These are phyloP conservation scores for Enteromius paludinosus DNA, from an alignment of 2,797 vertebrate genomes.

Conservation along the genomic window DNA sequence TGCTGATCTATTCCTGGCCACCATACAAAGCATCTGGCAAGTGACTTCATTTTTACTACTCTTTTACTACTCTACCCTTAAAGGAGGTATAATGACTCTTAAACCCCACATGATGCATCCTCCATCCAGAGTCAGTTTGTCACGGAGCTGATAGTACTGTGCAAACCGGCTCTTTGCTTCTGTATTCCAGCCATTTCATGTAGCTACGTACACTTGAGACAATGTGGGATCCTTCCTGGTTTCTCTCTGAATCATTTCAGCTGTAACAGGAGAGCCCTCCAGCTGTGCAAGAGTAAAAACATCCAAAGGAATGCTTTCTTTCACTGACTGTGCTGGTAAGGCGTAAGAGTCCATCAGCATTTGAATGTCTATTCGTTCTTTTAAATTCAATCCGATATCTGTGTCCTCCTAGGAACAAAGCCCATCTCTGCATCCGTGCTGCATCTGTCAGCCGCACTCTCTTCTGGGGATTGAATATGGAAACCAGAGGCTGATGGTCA, in stretches of 20 bases:
- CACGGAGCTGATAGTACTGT: background rate
- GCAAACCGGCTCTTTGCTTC: background rate
- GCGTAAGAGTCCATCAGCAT: conserved; percentile 33
- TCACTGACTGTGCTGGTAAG: background rate
- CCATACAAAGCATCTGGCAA: background rate
- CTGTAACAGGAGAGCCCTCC: background rate
- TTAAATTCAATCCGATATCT: conserved; percentile 31
- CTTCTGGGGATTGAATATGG: conserved; percentile 1
- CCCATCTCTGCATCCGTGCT: background rate
- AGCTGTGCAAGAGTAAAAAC: background rate
- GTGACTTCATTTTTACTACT: background rate
- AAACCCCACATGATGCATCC: background rate
- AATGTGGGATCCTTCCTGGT: background rate
- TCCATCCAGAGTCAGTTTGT: background rate
- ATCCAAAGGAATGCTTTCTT: background rate
- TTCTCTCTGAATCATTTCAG: background rate
- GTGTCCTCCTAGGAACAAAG: conserved; percentile 39
- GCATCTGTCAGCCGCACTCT: background rate
- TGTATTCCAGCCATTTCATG: background rate
- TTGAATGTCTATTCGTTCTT: conserved; percentile 7
- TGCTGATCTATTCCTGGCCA: conserved; percentile 12
- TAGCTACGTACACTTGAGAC: background rate
- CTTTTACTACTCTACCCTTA: too few relatives aligned
- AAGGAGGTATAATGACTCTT: background rate
- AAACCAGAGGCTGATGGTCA: background rate